A percentile compares a stretch with the other conserved stretches of the same genome.
Evolutionary conservation across 2,797 vertebrate genomes (phyloP).

Genomic region (Fringilla coelebs): DNA sequence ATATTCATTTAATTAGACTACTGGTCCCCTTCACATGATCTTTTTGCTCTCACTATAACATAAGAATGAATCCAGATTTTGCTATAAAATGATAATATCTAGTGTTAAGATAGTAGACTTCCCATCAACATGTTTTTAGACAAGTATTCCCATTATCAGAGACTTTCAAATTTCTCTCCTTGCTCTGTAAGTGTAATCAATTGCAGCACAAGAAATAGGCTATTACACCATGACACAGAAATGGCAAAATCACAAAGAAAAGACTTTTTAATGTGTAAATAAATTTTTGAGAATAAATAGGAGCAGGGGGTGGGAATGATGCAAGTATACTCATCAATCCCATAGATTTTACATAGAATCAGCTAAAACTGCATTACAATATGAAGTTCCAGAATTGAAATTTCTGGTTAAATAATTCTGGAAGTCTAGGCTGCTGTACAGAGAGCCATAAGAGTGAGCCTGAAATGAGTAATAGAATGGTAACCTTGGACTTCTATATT

Average conservation of each 20-base stretch:
- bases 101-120: background rate
- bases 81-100: background rate
- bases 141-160: background rate
- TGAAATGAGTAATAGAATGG: background rate
- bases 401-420: background rate
- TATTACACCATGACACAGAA: background rate
- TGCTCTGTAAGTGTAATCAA: background rate
- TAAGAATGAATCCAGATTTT: background rate
- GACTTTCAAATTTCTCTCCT: background rate
- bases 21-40: background rate
- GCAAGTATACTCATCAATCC: background rate
- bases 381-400: background rate
- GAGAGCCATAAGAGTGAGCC: background rate
- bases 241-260: background rate
- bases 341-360: background rate
- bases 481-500: background rate
- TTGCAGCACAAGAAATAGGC: conserved; percentile 25
- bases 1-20: conserved; percentile 39
- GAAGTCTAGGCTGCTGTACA: background rate
- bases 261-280: background rate
- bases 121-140: background rate
- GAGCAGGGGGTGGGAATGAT: background rate
- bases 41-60: background rate
- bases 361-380: background rate
- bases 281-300: background rate